Evolutionary conservation across 1,140 invertebrate genomes (phyloP).

Genomic region (Aphelenchoides fujianensis): DNA sequence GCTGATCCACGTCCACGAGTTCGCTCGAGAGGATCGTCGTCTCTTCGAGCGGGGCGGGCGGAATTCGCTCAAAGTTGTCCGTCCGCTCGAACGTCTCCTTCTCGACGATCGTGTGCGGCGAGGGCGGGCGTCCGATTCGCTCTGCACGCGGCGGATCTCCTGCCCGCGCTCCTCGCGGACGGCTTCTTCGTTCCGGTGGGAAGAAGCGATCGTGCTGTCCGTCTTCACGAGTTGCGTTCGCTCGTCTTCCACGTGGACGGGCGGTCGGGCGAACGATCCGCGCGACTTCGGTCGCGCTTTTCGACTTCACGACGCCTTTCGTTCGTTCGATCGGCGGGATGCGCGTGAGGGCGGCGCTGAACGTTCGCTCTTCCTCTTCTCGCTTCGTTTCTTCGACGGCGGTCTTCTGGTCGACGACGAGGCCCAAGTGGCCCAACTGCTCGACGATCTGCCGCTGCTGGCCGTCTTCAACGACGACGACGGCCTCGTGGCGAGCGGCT

Average conservation of each 20-base stretch:
- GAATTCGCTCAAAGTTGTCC: slow-evolving; percentile 2
- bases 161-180: neutral
- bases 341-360: neutral
- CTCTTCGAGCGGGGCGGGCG: neutral
- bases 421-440: neutral
- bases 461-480: neutral
- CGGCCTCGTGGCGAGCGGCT: neutral
- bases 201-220: neutral
- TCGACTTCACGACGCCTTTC: neutral
- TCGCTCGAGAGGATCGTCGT: neutral
- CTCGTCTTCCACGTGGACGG: neutral
- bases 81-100: slow-evolving; percentile 2
- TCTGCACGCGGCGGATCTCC: slow-evolving; percentile 1
- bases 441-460: slow-evolving; percentile 5
- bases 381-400: neutral
- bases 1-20: neutral
- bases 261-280: neutral
- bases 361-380: neutral
- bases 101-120: neutral
- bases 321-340: neutral
- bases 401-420: neutral
- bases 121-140: slow-evolving; percentile 2
- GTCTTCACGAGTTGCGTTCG: neutral
- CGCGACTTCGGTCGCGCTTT: slow-evolving; percentile 5
- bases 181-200: slow-evolving; percentile 3